phyloP scores from a whole-genome alignment of 2,888 invertebrate species.

The Lepidocyrtoides sp. region DNA sequence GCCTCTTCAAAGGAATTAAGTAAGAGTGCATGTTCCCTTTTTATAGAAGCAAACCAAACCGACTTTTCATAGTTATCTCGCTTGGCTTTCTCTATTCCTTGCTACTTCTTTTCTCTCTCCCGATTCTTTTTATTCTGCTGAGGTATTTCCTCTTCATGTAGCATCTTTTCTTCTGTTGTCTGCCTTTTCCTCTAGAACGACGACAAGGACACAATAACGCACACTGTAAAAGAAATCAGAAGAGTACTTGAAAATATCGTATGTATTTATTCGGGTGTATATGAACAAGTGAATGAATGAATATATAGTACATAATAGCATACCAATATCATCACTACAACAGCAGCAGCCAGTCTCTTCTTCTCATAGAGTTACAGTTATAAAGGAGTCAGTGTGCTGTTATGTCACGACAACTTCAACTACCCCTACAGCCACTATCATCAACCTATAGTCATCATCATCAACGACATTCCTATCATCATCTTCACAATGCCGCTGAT shows the following conservation, averaged over 20 bases:
- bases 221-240: background rate
- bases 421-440: background rate
- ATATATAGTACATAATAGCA: too few species aligned
- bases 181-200: slow-evolving; percentile 34
- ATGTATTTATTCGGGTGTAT: background rate
- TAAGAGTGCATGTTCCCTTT: background rate
- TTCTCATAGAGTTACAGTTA: background rate
- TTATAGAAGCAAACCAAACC: slow-evolving; percentile 23
- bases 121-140: slow-evolving; percentile 32
- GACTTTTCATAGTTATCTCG: background rate
- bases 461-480: slow-evolving; percentile 12
- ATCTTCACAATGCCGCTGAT: background rate
- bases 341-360: background rate
- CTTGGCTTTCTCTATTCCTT: background rate
- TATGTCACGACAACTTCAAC: slow-evolving; percentile 36
- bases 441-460: slow-evolving; percentile 6
- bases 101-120: background rate
- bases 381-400: slow-evolving; percentile 1
- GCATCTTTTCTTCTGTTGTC: slow-evolving; percentile 24
- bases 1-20: slow-evolving; percentile 11
- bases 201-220: slow-evolving; percentile 6
- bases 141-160: slow-evolving; percentile 39
- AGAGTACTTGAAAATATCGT: slow-evolving; percentile 27
- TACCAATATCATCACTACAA: background rate
- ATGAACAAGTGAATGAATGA: background rate